Evolutionary conservation across 2,797 vertebrate genomes (phyloP), one percentile per base, ranked within the genome.

Genomic region (Neosalanx taihuensis): DNA sequence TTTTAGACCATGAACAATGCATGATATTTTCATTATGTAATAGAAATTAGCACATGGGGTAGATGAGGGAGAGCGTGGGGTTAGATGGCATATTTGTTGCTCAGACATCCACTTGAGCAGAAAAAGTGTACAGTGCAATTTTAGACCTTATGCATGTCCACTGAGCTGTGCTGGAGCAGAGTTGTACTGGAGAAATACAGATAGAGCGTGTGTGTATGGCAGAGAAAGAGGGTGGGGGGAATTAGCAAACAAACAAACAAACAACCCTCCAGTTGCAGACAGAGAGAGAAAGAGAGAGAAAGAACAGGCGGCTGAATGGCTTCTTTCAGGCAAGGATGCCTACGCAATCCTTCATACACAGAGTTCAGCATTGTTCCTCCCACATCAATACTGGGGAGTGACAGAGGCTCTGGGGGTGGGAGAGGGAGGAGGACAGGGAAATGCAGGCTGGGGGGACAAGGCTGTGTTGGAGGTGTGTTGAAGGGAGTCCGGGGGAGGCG

Each of bases 351-450:
- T 83, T 78, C 77, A 82, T 78, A 72, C 78, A 83, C 81, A 86
- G 78, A 84, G 79, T 83, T 83, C 67, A 70, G 53, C 67, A 80
- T 86, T 86, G 83, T 83, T 83, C 72, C 33, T 72, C 70, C 64
- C 75, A 75, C 75, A 76, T 80, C 77, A 80, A 79, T 76, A 79
- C 70, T 73, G 73, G 79, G 77, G 76, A 78, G 79, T 67, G 75
- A 75, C 81, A 79, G 76, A 46, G 41, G 41, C 9, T 69, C 73
- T 76, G 76, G 76, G 75, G 76, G 71, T 67, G 61, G 79, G 70
- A 77, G 57, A 33, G 71, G 71, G 37, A 78, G 64, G 51, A 72
- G 73, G 70, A 67, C 67, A 31, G 33, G 67, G 64, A 73, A 76
- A 66, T 76, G 58, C 41, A 64, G 65, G 9, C 41, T 46, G 41